These are phyloP conservation scores for Pseudorhiza aurosa DNA, from an alignment of 30 jellyfish, hydroid and myxozoan genomes.

Conservation along the genomic window DNA sequence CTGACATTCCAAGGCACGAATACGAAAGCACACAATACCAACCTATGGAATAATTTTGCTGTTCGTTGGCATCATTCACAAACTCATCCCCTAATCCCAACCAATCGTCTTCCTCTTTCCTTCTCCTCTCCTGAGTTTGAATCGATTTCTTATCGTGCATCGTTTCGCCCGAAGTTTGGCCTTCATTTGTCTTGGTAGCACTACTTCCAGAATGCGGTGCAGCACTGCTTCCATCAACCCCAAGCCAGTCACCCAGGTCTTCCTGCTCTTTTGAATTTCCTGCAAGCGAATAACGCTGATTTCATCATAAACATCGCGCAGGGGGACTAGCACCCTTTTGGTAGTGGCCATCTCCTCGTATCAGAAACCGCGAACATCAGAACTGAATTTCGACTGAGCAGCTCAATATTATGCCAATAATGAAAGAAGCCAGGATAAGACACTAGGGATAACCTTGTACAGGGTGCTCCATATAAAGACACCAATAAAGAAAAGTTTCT, in stretches of 20 bases:
- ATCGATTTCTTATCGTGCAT: neutral
- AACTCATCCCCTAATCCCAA: constrained; percentile 75
- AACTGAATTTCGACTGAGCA: no score
- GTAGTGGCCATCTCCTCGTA: no score
- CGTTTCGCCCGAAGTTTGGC: neutral
- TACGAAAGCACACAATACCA: neutral
- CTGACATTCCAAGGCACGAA: no score
- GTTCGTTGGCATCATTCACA: neutral
- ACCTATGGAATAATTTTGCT: neutral
- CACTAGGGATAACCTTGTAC: no score
- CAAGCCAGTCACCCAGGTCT: constrained; percentile 80
- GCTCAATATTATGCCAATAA: no score
- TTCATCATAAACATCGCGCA: no score
- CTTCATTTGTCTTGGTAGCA: neutral
- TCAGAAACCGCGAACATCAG: no score
- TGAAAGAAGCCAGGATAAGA: no score
- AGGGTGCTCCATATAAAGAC: no score
- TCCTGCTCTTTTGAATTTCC: constrained; percentile 2
- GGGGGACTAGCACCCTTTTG: no score
- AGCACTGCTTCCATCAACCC: constrained; percentile 58
- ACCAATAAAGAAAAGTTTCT: no score
- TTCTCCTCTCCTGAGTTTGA: neutral
- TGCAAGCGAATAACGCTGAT: neutral
- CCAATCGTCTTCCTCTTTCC: constrained; percentile 72
- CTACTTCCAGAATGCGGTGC: neutral